These are phyloP conservation scores for Chaetodon trifasciatus DNA, from an alignment of 2,797 vertebrate genomes.

Conservation along the genomic window DNA sequence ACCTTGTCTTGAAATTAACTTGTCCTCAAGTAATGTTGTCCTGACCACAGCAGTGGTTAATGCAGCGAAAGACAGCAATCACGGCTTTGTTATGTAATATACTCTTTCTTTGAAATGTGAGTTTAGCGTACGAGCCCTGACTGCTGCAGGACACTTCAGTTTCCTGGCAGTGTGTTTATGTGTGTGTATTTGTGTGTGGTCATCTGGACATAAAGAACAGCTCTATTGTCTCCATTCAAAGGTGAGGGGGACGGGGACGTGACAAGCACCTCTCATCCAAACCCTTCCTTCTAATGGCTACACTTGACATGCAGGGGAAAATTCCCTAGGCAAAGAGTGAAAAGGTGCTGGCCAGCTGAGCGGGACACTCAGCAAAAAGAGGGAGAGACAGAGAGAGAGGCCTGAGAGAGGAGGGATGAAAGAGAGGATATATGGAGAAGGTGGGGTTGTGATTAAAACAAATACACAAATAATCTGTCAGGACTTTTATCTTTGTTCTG, in stretches of 20 bases:
- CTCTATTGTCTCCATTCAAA: slow-evolving; percentile 81
- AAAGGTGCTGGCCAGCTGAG: slow-evolving; percentile 82
- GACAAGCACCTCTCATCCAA: slow-evolving; percentile 83
- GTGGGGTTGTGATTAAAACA: slow-evolving; percentile 34
- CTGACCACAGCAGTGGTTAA: neutral
- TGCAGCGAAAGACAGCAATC: slow-evolving; percentile 15
- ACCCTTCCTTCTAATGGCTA: slow-evolving; percentile 80
- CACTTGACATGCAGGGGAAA: slow-evolving; percentile 86
- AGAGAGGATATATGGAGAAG: slow-evolving; percentile 58
- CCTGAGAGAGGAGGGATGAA: slow-evolving; percentile 62
- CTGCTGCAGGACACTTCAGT: slow-evolving; percentile 55
- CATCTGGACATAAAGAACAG: slow-evolving; percentile 80
- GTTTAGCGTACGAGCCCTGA: slow-evolving; percentile 32
- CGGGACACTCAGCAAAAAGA: slow-evolving; percentile 69
- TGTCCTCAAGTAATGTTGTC: neutral
- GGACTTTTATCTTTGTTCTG: neutral
- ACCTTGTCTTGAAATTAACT: neutral
- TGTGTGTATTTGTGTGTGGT: slow-evolving; percentile 69
- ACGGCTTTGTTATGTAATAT: slow-evolving; percentile 38
- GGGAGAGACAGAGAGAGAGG: slow-evolving; percentile 60
- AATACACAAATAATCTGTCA: slow-evolving; percentile 9
- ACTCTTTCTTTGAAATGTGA: slow-evolving; percentile 56
- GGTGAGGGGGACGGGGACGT: slow-evolving; percentile 79
- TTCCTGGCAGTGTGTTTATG: slow-evolving; percentile 58
- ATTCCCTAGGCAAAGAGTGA: slow-evolving; percentile 79